phyloP scores from a whole-genome alignment of 2,113 vertebrate genomes.

The Saimiri boliviensis region DNA sequence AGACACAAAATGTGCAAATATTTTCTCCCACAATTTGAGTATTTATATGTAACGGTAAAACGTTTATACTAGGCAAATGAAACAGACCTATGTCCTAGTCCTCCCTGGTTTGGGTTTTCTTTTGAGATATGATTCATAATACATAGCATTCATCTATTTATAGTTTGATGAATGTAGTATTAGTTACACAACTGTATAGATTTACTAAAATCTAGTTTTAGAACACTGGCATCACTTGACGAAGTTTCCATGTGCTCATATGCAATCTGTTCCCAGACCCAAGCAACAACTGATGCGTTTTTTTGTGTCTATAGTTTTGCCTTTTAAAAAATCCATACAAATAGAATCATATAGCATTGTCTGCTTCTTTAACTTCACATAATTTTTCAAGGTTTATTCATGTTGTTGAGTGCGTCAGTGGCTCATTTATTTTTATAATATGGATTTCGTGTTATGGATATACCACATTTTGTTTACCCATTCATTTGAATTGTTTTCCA shows the following conservation, averaged over 20 bases:
- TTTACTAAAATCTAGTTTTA: too few species aligned
- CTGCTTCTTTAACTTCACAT: neutral
- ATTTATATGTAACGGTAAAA: neutral
- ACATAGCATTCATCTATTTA: neutral
- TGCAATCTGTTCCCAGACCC: neutral
- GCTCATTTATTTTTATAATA: neutral
- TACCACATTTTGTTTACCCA: neutral
- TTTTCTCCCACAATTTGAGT: neutral
- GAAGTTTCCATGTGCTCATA: neutral
- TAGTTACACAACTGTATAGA: too few species aligned
- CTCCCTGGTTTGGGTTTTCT: neutral
- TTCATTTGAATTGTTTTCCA: neutral
- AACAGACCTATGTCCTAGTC: neutral
- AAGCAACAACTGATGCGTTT: neutral
- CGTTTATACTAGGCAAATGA: neutral
- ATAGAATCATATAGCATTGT: neutral
- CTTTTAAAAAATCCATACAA: neutral
- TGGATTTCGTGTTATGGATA: neutral
- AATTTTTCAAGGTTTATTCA: neutral
- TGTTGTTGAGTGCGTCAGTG: neutral
- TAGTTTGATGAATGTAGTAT: neutral
- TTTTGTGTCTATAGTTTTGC: neutral
- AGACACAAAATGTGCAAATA: too few species aligned
- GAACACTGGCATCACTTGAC: neutral
- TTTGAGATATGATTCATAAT: neutral